Evolutionary conservation across 2,113 vertebrate genomes (phyloP).

Genomic region (Todiramphus chloris): DNA sequence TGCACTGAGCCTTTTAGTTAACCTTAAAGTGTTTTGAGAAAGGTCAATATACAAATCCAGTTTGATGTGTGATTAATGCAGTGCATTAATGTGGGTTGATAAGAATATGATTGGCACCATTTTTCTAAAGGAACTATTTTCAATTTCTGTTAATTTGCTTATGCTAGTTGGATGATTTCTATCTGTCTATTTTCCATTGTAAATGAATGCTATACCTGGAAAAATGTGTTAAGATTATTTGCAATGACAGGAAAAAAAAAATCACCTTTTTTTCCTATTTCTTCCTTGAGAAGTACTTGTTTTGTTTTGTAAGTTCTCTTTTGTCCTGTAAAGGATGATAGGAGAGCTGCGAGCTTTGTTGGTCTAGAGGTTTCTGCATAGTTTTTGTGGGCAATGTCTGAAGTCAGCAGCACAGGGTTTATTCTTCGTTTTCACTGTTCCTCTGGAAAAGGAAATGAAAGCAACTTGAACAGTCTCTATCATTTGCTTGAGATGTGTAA

Average conservation of each 20-base stretch:
- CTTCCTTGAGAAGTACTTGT: not conserved
- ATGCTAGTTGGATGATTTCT: not conserved
- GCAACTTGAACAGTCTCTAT: not conserved
- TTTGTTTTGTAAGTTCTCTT: not conserved
- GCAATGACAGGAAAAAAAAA: not conserved
- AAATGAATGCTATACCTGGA: not conserved
- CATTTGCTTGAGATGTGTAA: not conserved
- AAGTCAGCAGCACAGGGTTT: not conserved
- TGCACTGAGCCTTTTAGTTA: not conserved
- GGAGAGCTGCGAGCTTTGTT: not conserved
- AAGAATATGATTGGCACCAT: not conserved
- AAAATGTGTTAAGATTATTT: not conserved
- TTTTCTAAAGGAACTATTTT: not conserved
- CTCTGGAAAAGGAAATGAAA: not conserved
- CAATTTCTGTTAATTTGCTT: not conserved
- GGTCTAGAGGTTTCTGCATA: accelerated
- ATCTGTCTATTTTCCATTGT: not conserved
- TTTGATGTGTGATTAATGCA: not conserved
- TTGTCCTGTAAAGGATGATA: not conserved
- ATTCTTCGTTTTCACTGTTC: not conserved
- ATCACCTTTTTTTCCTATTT: not conserved
- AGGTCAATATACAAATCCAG: not conserved
- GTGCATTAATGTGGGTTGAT: not conserved
- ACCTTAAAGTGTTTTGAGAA: not conserved
- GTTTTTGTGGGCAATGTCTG: not conserved